Conservation (phyloP, 2,888 invertebrate species). For the Pseudococcus jackbeardsleyi region DNA sequence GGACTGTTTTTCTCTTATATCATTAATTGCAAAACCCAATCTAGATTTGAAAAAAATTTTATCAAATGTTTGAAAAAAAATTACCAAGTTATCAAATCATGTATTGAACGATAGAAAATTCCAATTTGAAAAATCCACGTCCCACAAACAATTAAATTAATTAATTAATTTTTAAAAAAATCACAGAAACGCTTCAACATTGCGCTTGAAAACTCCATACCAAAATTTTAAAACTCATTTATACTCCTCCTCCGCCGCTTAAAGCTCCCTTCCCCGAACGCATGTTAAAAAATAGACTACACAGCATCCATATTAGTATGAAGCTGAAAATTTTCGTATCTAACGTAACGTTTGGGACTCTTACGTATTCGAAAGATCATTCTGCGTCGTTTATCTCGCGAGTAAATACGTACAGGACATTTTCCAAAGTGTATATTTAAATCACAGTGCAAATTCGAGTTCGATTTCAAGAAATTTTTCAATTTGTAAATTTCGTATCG, state of each 20-base stretch:
- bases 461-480: too few relatives aligned
- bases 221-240: background rate
- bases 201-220: background rate
- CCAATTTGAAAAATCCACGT: too few relatives aligned
- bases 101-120: background rate
- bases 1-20: background rate
- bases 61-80: background rate
- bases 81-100: background rate
- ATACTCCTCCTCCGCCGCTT: too few relatives aligned
- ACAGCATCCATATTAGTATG: slow-evolving; percentile 45
- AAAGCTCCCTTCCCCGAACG: too few relatives aligned
- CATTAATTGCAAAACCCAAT: background rate
- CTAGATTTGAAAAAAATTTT: background rate
- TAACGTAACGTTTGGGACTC: slow-evolving; percentile 1
- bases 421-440: background rate
- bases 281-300: slow-evolving; percentile 12
- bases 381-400: slow-evolving; percentile 17
- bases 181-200: too few relatives aligned
- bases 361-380: slow-evolving; percentile 48
- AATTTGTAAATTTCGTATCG: too few relatives aligned
- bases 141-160: too few relatives aligned
- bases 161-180: too few relatives aligned
- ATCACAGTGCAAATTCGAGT: background rate
- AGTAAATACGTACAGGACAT: background rate
- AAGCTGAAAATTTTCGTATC: slow-evolving; percentile 18